Base-by-base conservation (phyloP, 2,797 vertebrate genomes). In the Tangara arthus region DNA sequence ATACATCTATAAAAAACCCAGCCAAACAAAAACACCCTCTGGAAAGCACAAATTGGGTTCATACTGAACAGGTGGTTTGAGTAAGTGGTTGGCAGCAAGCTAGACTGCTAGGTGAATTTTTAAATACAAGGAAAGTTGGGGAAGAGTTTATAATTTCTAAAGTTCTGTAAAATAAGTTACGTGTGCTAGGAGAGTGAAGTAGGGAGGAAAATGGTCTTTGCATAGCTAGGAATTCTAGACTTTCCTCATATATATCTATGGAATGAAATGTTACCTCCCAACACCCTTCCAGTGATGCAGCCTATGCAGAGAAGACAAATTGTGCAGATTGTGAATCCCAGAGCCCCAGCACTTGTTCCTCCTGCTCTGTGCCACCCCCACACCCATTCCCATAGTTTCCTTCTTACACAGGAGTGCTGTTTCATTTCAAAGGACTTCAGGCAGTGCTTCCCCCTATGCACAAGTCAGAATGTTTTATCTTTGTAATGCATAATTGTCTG, bases 241-340 rank as follows among this genome's bases (percentile, higher is more conserved):
- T 65, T 82, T 26, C 6, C 24, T 4, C 60, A 10, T 15, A 8
- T 12, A 11, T n/a, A 27, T 64, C 24, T 47, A 18, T 77, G 82
- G 22, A 70, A 59, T 70, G 26, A 53, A 70, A 37, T 63, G 3
- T 37, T 84, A 18, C 6, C 12, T 75, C n/a, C 76, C 12, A 55
- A 11, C 7, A 59, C 34, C 17, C 0, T 72, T 39, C 32, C 11
- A 13, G 52, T 22, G n/a, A 16, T 44, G 17, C 19, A 87, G 46
- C 20, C 22, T 53, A 2, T n/a, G 41, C 34, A 13, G 41, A n/a
- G 56, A 28, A 55, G 8, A 35, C 0, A 0, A 24, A 22, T 44
- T 17, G 10, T 55, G 35, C 4, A 15, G 30, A 14, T 2, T 34
- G 20, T 61, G 26, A 55, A 46, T 53, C 34, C 20, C 21, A 52